Conservation (phyloP, 2,888 invertebrate genomes). For the Platycheirus rosarum region DNA sequence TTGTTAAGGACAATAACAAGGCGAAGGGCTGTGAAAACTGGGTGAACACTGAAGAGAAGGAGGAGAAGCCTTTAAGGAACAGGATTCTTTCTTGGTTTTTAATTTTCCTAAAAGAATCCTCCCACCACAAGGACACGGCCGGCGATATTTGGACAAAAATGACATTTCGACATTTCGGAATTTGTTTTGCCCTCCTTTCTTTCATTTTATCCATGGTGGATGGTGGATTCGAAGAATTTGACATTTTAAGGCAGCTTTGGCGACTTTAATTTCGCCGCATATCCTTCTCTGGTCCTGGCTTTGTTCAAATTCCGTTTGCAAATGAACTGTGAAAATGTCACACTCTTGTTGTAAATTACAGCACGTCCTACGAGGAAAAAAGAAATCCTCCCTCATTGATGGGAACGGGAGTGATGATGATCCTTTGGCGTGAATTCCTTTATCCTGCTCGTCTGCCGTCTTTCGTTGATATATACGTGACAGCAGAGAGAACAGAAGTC, state of each 20-base stretch:
- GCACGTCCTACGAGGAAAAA: slow-evolving; percentile 53
- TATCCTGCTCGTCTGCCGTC: neutral
- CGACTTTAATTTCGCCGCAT: slow-evolving; percentile 55
- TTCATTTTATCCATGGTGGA: neutral
- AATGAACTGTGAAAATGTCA: slow-evolving; percentile 66
- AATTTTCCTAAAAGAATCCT: slow-evolving; percentile 65
- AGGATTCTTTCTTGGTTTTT: slow-evolving; percentile 38
- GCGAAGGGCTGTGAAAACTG: slow-evolving; percentile 19
- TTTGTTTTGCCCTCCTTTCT: slow-evolving; percentile 20
- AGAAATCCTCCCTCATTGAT: neutral
- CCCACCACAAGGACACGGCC: neutral
- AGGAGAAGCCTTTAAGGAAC: slow-evolving; percentile 23
- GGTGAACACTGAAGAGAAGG: slow-evolving; percentile 8
- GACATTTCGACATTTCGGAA: slow-evolving; percentile 54
- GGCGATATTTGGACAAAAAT: slow-evolving; percentile 25
- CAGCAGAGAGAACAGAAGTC: slow-evolving; percentile 51
- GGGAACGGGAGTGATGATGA: slow-evolving; percentile 13
- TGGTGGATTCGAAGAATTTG: slow-evolving; percentile 20
- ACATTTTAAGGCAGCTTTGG: slow-evolving; percentile 42
- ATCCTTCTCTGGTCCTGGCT: slow-evolving; percentile 31
- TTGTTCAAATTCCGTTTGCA: slow-evolving; percentile 56
- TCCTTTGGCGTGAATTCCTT: slow-evolving; percentile 39
- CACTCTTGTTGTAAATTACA: slow-evolving; percentile 64
- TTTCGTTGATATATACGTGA: slow-evolving; percentile 49
- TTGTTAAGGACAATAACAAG: slow-evolving; percentile 45